phyloP scores from a whole-genome alignment of 2,888 invertebrate species.

The Tetanocera ferruginea region DNA sequence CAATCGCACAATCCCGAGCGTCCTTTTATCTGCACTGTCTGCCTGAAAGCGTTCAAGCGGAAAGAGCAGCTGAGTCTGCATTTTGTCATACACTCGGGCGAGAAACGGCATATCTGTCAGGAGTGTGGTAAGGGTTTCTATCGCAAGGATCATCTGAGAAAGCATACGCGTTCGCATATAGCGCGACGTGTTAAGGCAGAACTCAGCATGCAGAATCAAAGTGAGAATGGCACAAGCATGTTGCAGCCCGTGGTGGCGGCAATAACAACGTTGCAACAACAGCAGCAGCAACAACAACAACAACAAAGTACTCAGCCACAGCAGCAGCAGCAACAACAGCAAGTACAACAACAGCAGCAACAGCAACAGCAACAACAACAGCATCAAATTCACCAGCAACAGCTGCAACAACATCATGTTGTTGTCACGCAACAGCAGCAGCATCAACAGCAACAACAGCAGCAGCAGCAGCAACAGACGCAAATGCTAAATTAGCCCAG shows the following conservation, averaged over 20 bases:
- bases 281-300: constrained; percentile 62
- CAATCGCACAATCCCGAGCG: constrained; percentile 90
- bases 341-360: constrained; percentile 70
- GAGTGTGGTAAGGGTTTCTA: constrained; percentile 91
- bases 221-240: constrained; percentile 67
- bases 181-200: constrained; percentile 86
- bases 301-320: constrained; percentile 51
- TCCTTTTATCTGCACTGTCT: constrained; percentile 88
- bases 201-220: constrained; percentile 67
- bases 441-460: constrained; percentile 53
- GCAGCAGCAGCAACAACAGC: constrained; percentile 61
- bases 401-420: constrained; percentile 60
- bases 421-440: constrained; percentile 61
- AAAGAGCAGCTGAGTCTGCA: constrained; percentile 90
- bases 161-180: constrained; percentile 87
- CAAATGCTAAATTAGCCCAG: constrained; percentile 67
- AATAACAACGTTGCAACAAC: constrained; percentile 59
- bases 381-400: constrained; percentile 57
- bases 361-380: constrained; percentile 51
- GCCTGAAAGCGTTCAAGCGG: constrained; percentile 88
- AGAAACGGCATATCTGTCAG: constrained; percentile 87
- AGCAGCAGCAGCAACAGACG: constrained; percentile 62
- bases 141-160: constrained; percentile 87
- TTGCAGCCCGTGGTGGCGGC: constrained; percentile 64
- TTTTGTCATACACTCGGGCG: constrained; percentile 89